Percentiles rank a stretch among this genome's conserved stretches.
Evolutionary conservation across 2,888 invertebrate genomes (phyloP).

Genomic region (Oegoconia quadripuncta): DNA sequence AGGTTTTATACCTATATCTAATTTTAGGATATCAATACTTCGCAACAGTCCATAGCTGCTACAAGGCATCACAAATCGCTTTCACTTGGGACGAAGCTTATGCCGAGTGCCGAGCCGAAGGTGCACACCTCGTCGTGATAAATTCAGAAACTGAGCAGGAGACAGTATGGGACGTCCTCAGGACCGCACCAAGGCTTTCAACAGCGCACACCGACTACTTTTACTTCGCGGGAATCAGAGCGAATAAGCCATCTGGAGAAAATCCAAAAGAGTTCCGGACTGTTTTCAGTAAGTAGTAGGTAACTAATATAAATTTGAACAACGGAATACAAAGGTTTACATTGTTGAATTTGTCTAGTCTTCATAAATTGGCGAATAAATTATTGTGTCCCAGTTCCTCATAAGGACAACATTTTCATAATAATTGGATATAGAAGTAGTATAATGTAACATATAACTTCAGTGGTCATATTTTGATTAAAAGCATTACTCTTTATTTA

Average conservation of each 20-base stretch:
- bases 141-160: conserved; percentile 46
- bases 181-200: conserved; percentile 6
- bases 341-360: too few species aligned
- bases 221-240: conserved; percentile 50
- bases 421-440: too few species aligned
- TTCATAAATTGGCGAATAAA: too few species aligned
- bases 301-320: neutral
- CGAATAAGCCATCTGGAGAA: conserved; percentile 28
- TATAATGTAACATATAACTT: too few species aligned
- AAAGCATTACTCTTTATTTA: too few species aligned
- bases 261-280: conserved; percentile 44
- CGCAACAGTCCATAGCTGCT: conserved; percentile 46
- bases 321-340: too few species aligned
- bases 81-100: conserved; percentile 55
- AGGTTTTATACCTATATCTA: neutral
- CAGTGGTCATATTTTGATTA: too few species aligned
- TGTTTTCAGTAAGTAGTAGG: conserved; percentile 48
- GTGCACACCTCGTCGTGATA: conserved; percentile 47
- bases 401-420: too few species aligned
- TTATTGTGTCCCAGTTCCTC: too few species aligned
- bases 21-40: conserved; percentile 42
- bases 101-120: conserved; percentile 44
- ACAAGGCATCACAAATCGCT: conserved; percentile 36
- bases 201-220: conserved; percentile 31
- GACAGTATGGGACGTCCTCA: conserved; percentile 33